Conservation (phyloP, 30 jellyfish, hydroid and myxozoan genomes). For the Mastigias papua region DNA sequence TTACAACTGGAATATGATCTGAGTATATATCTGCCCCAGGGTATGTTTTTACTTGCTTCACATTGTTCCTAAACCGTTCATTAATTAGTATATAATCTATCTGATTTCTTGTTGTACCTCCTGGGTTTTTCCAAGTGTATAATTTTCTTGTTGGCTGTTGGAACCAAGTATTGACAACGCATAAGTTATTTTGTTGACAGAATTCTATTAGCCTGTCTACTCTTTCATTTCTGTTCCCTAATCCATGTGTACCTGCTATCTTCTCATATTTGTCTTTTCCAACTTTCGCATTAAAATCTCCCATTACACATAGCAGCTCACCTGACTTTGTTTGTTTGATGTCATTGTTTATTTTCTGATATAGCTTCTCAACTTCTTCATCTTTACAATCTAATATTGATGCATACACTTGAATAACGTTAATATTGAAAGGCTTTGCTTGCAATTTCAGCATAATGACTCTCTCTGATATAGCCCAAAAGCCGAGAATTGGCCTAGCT, state of each 20-base stretch:
- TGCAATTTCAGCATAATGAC: slow-evolving; percentile 3
- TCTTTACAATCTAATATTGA: slow-evolving; percentile 39
- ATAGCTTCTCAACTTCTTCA: slow-evolving; percentile 23
- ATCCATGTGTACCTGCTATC: neutral
- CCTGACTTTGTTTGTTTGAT: slow-evolving; percentile 16
- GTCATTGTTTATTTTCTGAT: slow-evolving; percentile 7
- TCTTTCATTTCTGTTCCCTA: too few species aligned
- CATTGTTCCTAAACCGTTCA: neutral
- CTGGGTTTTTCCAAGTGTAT: slow-evolving; percentile 34
- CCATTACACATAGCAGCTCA: slow-evolving; percentile 38
- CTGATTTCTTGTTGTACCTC: neutral
- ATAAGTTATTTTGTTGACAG: neutral
- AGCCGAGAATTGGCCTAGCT: slow-evolving; percentile 6
- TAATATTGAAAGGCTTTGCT: slow-evolving; percentile 24
- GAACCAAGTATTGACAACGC: slow-evolving; percentile 18
- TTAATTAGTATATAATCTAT: neutral
- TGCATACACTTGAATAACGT: slow-evolving; percentile 28
- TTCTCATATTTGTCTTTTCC: slow-evolving; percentile 9
- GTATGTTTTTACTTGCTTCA: neutral
- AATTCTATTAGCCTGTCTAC: slow-evolving; percentile 2
- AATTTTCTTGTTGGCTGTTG: slow-evolving; percentile 8
- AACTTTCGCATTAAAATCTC: slow-evolving; percentile 36
- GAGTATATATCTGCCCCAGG: too few species aligned
- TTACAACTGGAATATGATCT: neutral
- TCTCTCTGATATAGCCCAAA: slow-evolving; percentile 20